Base-by-base conservation (phyloP, 2,888 invertebrate genomes). In the Cheilosia variabilis region DNA sequence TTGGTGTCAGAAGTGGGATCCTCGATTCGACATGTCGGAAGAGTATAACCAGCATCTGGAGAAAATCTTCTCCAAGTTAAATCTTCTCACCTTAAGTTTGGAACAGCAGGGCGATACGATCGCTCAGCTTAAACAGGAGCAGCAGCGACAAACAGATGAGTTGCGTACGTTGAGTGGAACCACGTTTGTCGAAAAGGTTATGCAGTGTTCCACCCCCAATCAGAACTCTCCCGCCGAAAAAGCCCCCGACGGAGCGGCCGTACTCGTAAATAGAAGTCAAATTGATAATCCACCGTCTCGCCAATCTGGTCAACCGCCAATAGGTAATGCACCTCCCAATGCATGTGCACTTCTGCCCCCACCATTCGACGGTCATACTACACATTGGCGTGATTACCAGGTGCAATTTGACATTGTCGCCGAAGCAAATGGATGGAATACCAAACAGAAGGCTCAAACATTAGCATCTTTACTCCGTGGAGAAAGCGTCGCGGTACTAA, bases 1-100 rank as follows among this genome's bases (percentile, higher is more conserved):
- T 31, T 62, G 62, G 53, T 55, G 53, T 73, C 45, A 73, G 55
- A 73, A 73, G 57, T 63, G 57, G 47, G 71, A 71, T 68, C 2
- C 17, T 55, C 68, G 22, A 45, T 24, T 68, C 24, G 55, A 45
- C 43, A 55, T 68, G 53, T 17, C 37, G n/a, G 19, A 52, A 22
- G 47, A 53, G 1, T 47, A 58, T 4, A 10, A 13, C 4, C 57
- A 58, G 37, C 45, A 71, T 60, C 22, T 71, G 1, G 37, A 58
- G 41, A 58, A 71, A 34, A 22, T 71, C 13, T 31, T 58, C 22
- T 19, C 50, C 17, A 58, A 58, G 27, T n/a, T 71, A 13, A 58
- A 24, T n/a, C 68, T 45, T 50, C 37, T 58, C 13, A n/a, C 17
- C 9, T 17, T 45, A 2, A n/a, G 7, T 45, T 7, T 68, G 13